Percentiles rank a stretch among this genome's conserved stretches.
These are phyloP conservation scores for Heloderma charlesbogerti DNA, from an alignment of 2,113 vertebrate species.

Conservation along the genomic window DNA sequence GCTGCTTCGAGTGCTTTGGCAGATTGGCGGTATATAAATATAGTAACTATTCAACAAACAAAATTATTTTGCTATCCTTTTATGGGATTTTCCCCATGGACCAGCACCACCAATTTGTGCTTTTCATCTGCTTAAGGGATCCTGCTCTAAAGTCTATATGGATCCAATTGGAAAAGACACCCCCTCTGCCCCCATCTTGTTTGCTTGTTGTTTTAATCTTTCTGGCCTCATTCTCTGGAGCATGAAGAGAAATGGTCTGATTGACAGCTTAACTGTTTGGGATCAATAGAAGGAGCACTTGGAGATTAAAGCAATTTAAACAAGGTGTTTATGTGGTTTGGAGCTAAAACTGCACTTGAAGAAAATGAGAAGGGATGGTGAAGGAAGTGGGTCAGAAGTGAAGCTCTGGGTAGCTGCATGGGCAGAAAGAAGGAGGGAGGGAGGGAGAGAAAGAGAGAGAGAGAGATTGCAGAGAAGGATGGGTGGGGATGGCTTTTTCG, in stretches of 20 bases:
- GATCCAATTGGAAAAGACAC: not conserved
- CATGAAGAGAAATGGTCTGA: conserved; percentile 72
- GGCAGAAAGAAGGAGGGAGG: conserved; percentile 38
- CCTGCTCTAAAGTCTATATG: not conserved
- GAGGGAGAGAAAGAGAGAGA: not conserved
- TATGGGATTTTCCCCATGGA: not conserved
- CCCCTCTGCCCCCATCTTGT: conserved; percentile 1
- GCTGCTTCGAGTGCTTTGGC: no score
- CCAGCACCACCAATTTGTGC: not conserved
- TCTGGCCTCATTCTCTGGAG: conserved; percentile 39
- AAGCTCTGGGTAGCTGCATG: conserved; percentile 37
- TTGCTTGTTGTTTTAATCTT: conserved; percentile 83
- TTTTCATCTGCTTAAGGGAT: not conserved
- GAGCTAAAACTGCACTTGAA: conserved; percentile 79
- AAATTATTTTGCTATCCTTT: no score
- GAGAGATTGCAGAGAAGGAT: conserved; percentile 64
- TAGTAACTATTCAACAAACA: no score
- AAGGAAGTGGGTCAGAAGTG: conserved; percentile 78
- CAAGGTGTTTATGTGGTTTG: conserved; percentile 75
- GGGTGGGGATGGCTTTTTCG: conserved; percentile 67
- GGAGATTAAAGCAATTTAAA: conserved; percentile 79
- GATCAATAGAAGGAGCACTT: conserved; percentile 75
- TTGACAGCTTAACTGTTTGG: conserved; percentile 77
- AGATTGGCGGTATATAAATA: not conserved
- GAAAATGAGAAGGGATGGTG: conserved; percentile 66